Conservation (phyloP, 2,113 vertebrate genomes). For the Oreotrochilus melanogaster region DNA sequence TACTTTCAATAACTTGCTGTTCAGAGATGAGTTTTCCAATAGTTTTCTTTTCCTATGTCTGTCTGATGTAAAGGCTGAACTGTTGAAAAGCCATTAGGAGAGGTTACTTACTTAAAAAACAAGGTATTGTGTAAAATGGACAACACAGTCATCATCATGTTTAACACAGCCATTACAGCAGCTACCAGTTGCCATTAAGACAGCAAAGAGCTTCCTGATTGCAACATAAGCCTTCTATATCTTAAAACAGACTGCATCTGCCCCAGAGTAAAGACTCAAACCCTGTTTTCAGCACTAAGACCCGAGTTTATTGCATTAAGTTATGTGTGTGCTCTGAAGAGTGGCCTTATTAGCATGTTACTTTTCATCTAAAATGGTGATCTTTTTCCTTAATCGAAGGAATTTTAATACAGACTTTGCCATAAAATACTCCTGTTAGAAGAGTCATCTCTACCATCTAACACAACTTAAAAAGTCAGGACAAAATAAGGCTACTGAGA, state of each 20-base stretch:
- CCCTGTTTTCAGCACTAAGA: neutral
- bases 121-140: neutral
- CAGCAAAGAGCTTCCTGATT: neutral
- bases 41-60: slow-evolving; percentile 94
- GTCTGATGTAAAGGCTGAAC: slow-evolving; percentile 88
- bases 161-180: neutral
- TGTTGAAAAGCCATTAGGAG: slow-evolving; percentile 66
- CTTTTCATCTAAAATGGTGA: neutral
- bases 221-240: neutral
- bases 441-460: neutral
- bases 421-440: neutral
- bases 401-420: neutral
- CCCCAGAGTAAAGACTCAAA: neutral
- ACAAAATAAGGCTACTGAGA: neutral
- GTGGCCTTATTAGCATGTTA: neutral
- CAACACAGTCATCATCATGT: neutral
- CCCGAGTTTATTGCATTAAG: neutral
- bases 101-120: neutral
- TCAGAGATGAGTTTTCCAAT: slow-evolving; percentile 86
- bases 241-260: neutral
- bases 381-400: neutral
- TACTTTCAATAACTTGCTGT: slow-evolving; percentile 91
- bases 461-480: neutral
- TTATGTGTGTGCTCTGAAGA: neutral
- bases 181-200: neutral